These are phyloP conservation scores for Pseudoatta argentina DNA, from an alignment of 1,140 invertebrate species.

Conservation along the genomic window DNA sequence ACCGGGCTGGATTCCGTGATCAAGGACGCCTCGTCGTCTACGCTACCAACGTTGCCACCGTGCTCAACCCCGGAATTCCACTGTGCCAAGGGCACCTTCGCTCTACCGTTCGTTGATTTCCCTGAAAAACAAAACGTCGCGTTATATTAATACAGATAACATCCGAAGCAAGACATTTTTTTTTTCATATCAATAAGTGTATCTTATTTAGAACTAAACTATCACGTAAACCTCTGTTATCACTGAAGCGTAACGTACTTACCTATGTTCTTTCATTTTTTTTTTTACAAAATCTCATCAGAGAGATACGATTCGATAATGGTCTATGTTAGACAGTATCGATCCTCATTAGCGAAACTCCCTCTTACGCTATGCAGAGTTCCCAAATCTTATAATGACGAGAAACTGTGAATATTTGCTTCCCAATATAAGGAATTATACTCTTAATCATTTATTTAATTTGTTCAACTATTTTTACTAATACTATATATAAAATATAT, in stretches of 20 bases:
- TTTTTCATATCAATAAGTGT: background rate
- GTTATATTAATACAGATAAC: conserved; percentile 4
- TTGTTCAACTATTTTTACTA: background rate
- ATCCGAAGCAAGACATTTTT: background rate
- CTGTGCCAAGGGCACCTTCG: conserved; percentile 71
- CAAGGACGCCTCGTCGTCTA: conserved; percentile 80
- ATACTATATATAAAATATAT: background rate
- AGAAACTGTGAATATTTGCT: background rate
- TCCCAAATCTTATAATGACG: background rate
- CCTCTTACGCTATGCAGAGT: conserved; percentile 2
- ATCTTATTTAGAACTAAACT: conserved; percentile 3
- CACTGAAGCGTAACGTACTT: conserved; percentile 45
- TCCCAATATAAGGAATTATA: background rate
- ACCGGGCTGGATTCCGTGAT: conserved; percentile 80
- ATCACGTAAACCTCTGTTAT: conserved; percentile 23
- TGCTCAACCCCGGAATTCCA: conserved; percentile 77
- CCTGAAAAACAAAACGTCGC: conserved; percentile 77
- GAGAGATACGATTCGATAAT: background rate
- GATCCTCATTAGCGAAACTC: background rate
- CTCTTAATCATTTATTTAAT: background rate
- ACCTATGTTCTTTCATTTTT: conserved; percentile 43
- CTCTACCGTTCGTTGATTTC: conserved; percentile 64
- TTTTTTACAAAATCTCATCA: conserved; percentile 13
- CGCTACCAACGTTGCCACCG: conserved; percentile 15
- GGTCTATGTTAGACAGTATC: conserved; percentile 3